Evolutionary conservation across 2,888 invertebrate species (phyloP).

Genomic region (Hypselothyrea guttata): DNA sequence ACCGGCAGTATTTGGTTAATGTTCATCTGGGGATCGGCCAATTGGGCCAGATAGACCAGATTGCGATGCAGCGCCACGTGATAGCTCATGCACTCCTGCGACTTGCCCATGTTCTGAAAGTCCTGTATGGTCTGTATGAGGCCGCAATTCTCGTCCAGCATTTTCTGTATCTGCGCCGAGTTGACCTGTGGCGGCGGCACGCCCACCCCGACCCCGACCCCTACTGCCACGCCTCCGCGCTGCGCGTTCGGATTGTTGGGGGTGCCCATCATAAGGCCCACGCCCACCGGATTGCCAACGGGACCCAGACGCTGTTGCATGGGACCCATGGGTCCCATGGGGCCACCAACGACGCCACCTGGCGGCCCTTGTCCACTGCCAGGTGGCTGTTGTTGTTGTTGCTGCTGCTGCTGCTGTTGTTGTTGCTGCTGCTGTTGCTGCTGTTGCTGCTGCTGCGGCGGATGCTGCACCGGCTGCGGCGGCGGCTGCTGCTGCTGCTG

Average conservation of each 20-base stretch:
- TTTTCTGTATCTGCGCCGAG: slow-evolving; percentile 94
- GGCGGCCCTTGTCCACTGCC: slow-evolving; percentile 62
- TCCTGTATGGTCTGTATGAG: slow-evolving; percentile 98
- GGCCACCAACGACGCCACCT: slow-evolving; percentile 50
- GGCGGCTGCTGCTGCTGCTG: slow-evolving; percentile 60
- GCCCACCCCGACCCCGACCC: slow-evolving; percentile 49
- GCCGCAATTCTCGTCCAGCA: slow-evolving; percentile 98
- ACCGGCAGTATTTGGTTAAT: slow-evolving; percentile 94
- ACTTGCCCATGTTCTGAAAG: slow-evolving; percentile 96
- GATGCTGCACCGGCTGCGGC: slow-evolving; percentile 45
- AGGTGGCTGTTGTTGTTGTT: slow-evolving; percentile 51
- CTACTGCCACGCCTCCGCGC: slow-evolving; percentile 33
- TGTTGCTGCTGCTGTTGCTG: slow-evolving; percentile 34
- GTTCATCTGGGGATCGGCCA: slow-evolving; percentile 98
- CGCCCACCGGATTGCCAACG: slow-evolving; percentile 47
- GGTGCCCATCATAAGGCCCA: slow-evolving; percentile 69
- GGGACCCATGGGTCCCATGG: slow-evolving; percentile 65
- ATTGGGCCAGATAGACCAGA: slow-evolving; percentile 96
- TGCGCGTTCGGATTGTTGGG: slow-evolving; percentile 78
- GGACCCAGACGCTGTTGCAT: slow-evolving; percentile 74
- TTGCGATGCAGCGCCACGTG: slow-evolving; percentile 97
- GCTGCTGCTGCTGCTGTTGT: slow-evolving; percentile 49
- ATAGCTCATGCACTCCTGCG: slow-evolving; percentile 95
- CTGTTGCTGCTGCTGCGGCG: slow-evolving; percentile 36
- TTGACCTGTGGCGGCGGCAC: slow-evolving; percentile 86